Conservation (phyloP, 2,888 invertebrate species). For the Eurytoma adleriae region DNA sequence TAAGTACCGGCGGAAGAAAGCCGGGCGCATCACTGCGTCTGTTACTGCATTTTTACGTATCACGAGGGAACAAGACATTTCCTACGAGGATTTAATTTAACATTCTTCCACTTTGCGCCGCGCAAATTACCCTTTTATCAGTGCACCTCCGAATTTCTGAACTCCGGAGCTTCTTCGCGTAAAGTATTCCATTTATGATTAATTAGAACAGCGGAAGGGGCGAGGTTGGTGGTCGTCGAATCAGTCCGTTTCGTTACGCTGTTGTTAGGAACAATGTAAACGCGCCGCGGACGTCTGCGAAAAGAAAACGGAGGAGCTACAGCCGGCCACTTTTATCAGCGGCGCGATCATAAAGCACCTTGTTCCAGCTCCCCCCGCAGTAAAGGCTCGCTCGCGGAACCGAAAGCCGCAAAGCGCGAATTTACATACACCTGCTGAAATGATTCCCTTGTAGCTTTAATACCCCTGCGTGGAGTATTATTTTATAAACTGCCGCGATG, state of each 20-base stretch:
- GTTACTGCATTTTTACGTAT: conserved; percentile 24
- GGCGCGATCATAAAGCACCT: conserved; percentile 12
- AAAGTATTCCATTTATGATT: no score
- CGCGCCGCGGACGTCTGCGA: background rate
- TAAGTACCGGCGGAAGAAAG: conserved; percentile 10
- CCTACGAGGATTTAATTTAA: no score
- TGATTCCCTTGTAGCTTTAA: background rate
- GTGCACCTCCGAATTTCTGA: no score
- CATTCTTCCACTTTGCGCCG: no score
- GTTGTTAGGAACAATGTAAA: background rate
- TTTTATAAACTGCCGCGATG: background rate
- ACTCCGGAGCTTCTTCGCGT: no score
- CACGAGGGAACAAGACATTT: no score
- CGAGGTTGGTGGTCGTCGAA: background rate
- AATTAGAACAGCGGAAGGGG: no score
- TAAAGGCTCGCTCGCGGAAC: background rate
- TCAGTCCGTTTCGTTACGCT: background rate
- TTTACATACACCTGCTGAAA: background rate
- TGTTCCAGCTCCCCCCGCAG: background rate
- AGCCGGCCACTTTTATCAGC: conserved; percentile 13
- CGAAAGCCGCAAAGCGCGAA: background rate
- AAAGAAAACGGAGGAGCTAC: background rate
- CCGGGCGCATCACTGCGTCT: background rate
- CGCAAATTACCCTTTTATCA: no score
- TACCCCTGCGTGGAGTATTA: background rate